Percentiles rank a stretch among this genome's conserved stretches.
Evolutionary conservation across 2,113 vertebrate species (phyloP).

Genomic region (Lophius piscatorius): DNA sequence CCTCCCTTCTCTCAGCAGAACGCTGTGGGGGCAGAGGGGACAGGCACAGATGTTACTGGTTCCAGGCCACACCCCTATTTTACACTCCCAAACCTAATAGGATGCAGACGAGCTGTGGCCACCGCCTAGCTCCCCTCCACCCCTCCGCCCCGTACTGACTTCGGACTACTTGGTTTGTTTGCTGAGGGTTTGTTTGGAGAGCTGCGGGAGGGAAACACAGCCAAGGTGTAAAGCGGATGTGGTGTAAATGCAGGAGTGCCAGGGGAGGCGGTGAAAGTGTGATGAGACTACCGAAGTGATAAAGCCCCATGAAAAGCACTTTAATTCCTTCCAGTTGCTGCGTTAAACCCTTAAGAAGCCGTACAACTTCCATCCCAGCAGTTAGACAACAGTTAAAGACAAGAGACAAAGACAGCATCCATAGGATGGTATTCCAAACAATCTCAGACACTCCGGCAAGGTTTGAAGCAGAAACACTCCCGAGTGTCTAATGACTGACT

Average conservation of each 20-base stretch:
- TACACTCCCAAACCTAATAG: constrained; percentile 78
- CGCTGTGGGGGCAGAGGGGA: constrained; percentile 67
- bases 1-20: constrained; percentile 62
- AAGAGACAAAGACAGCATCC: background rate
- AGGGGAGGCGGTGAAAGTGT: constrained; percentile 10
- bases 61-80: constrained; percentile 79
- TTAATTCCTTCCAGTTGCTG: background rate
- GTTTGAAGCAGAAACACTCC: constrained; percentile 40
- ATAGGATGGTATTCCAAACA: constrained; percentile 49
- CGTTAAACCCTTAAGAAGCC: background rate
- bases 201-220: constrained; percentile 47
- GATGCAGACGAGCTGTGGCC: constrained; percentile 62
- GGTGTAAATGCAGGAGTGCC: constrained; percentile 6
- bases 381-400: background rate
- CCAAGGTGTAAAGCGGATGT: constrained; percentile 34
- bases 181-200: constrained; percentile 55
- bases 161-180: constrained; percentile 65
- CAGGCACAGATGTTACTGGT: constrained; percentile 81
- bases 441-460: constrained; percentile 41
- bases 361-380: too few species aligned
- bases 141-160: constrained; percentile 12
- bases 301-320: background rate
- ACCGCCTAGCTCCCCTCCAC: constrained; percentile 56
- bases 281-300: background rate
- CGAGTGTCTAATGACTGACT: constrained; percentile 42